Percentiles rank a stretch among this genome's conserved stretches.
phyloP scores from a whole-genome alignment of 2,113 vertebrate species.

The Rhinolophus sinicus region DNA sequence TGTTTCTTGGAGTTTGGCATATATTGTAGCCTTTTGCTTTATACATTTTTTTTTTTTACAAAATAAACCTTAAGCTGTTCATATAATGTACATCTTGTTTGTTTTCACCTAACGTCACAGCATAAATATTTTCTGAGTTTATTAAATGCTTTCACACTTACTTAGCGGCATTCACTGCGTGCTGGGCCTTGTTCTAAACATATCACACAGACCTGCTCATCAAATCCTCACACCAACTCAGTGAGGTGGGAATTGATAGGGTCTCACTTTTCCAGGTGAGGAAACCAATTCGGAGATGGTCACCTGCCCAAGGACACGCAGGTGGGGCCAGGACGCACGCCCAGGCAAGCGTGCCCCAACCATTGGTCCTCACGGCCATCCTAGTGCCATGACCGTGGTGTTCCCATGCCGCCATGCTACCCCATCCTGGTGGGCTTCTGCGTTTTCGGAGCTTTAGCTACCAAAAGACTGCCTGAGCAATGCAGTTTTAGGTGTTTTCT shows the following conservation, averaged over 20 bases:
- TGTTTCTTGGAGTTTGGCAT: too few species aligned
- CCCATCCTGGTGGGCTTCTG: not conserved
- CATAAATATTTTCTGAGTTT: too few species aligned
- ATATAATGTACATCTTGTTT: too few species aligned
- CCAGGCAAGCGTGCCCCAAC: not conserved
- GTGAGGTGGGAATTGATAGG: not conserved
- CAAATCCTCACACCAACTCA: not conserved
- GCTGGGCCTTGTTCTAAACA: not conserved
- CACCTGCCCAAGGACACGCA: rapidly evolving
- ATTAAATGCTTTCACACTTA: not conserved
- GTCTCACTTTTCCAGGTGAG: not conserved
- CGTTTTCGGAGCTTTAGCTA: too few species aligned
- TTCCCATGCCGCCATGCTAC: not conserved
- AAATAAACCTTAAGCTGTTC: too few species aligned
- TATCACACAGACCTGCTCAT: rapidly evolving
- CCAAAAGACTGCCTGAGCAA: not conserved
- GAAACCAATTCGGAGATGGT: not conserved
- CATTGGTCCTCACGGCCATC: too few species aligned
- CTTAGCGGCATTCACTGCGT: too few species aligned
- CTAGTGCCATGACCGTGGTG: not conserved
- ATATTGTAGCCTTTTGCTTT: too few species aligned
- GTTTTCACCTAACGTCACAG: too few species aligned
- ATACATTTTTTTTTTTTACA: too few species aligned
- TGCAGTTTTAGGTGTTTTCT: not conserved
- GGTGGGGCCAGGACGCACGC: not conserved